A percentile compares a stretch with the other conserved stretches of the same genome.
Evolutionary conservation across 2,113 vertebrate genomes (phyloP).

Genomic region (Sturnus vulgaris): DNA sequence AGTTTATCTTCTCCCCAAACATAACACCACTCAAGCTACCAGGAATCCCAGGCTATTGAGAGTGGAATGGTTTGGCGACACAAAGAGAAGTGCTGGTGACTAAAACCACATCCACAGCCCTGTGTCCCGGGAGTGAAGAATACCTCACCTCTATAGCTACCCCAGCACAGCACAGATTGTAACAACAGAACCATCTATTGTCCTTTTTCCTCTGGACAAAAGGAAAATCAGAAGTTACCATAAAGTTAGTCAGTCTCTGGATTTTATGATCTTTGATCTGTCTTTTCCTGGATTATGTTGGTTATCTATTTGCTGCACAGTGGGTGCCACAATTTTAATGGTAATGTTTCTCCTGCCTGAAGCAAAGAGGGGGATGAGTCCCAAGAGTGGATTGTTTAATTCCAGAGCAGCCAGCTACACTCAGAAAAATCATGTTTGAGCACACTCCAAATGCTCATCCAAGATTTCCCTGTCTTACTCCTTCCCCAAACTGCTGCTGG

Average conservation of each 20-base stretch:
- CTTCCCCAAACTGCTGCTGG: neutral
- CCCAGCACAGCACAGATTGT: fast-evolving
- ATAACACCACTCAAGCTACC: neutral
- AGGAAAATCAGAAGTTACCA: neutral
- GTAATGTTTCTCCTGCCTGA: neutral
- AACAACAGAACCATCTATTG: neutral
- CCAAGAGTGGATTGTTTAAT: neutral
- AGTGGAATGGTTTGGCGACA: neutral
- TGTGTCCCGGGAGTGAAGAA: neutral
- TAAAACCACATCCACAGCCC: neutral
- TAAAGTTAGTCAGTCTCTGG: neutral
- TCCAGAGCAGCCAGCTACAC: neutral
- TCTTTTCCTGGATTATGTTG: neutral
- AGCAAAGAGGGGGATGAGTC: neutral
- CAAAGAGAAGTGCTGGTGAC: neutral
- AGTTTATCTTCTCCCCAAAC: neutral
- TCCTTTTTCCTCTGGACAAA: neutral
- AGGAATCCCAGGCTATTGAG: neutral
- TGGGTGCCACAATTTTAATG: neutral
- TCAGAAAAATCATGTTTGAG: neutral
- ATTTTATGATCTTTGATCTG: neutral
- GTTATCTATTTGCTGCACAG: neutral
- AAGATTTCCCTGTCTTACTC: neutral
- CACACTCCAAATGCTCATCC: neutral
- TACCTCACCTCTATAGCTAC: fast-evolving